Percentiles rank a stretch among this genome's conserved stretches.
These are phyloP conservation scores for Diploscapter pachys DNA, from an alignment of 1,140 invertebrate genomes.

Conservation along the genomic window DNA sequence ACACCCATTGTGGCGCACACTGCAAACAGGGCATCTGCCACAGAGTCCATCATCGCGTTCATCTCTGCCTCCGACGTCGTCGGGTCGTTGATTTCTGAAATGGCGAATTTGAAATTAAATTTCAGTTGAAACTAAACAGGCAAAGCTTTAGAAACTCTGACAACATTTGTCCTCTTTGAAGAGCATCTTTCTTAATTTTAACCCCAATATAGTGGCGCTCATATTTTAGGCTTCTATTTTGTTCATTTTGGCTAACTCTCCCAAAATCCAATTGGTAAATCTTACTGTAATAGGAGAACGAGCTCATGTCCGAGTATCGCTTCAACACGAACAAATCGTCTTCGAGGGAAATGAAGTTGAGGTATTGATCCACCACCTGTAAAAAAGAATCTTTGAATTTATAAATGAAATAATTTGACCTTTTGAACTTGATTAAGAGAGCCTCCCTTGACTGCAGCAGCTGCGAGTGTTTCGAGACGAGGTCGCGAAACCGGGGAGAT, in stretches of 20 bases:
- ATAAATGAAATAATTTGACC: constrained; percentile 60
- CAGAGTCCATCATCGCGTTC: constrained; percentile 85
- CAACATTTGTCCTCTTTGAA: too few relatives aligned
- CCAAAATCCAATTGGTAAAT: not conserved
- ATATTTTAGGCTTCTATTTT: too few relatives aligned
- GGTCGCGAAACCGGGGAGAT: constrained; percentile 90
- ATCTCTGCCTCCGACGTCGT: constrained; percentile 89
- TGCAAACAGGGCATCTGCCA: constrained; percentile 93
- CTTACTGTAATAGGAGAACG: constrained; percentile 48
- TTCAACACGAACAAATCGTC: constrained; percentile 89
- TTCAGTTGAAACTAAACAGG: too few relatives aligned
- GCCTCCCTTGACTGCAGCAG: constrained; percentile 77
- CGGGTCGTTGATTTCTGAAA: constrained; percentile 82
- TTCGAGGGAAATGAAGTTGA: constrained; percentile 96
- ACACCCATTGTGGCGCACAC: constrained; percentile 91
- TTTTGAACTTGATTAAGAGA: constrained; percentile 82
- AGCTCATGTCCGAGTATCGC: constrained; percentile 39
- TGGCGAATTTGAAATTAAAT: not conserved
- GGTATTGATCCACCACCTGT: constrained; percentile 87
- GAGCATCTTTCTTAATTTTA: too few relatives aligned
- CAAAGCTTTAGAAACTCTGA: too few relatives aligned
- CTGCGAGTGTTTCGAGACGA: constrained; percentile 90
- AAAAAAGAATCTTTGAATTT: constrained; percentile 24
- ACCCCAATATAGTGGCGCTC: too few relatives aligned
- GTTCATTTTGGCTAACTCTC: too few relatives aligned